Evolutionary conservation across 2,113 vertebrate genomes (phyloP), one percentile per base, ranked within the genome.

Genomic region (Osmerus eperlanus): DNA sequence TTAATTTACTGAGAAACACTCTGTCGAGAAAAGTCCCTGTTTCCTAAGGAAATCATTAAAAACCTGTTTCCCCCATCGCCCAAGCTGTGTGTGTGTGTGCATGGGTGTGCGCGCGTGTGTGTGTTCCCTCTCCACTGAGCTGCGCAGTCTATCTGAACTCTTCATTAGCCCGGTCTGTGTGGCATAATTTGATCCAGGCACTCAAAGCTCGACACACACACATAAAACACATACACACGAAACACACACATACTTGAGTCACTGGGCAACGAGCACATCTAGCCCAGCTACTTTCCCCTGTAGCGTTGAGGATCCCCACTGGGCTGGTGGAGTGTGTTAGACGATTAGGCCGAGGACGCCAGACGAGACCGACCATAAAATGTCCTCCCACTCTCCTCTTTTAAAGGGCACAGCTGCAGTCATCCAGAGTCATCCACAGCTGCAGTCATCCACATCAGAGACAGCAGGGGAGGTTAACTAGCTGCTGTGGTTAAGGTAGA

Each of bases 181-280:
- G 74, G 56, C 84, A 80, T 85, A 70, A 83, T 87, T 83, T 82
- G 74, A 63, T 75, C 63, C 71, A 64, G 69, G 70, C 67, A 75
- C 71, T 81, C 68, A 68, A 81, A 36, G 67, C 70, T 72, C 74
- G 41, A 72, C 51, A 63, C 67, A 54, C 25, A 18, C 77, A 74
- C 74, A 68, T 67, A 66, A 16, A 47, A 19, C 15, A 72, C 75
- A 51, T 25, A 67, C 41, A 52, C 65, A 52, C 41, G 21, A 67
- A 36, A 19, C 36, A 4, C 36, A 13, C 78, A 78, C 67, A 76
- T 83, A 79, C 82, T 15, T 3, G 78, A 83, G 67, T 83, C 75
- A 53, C 85, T 76, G 78, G 68, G 85, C 81, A 86, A 87, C 79
- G 68, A 47, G 41, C 32, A 58, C 61, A 83, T 64, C 69, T 75